Conservation (phyloP, 2,888 invertebrate genomes). For the Philonicus albiceps region DNA sequence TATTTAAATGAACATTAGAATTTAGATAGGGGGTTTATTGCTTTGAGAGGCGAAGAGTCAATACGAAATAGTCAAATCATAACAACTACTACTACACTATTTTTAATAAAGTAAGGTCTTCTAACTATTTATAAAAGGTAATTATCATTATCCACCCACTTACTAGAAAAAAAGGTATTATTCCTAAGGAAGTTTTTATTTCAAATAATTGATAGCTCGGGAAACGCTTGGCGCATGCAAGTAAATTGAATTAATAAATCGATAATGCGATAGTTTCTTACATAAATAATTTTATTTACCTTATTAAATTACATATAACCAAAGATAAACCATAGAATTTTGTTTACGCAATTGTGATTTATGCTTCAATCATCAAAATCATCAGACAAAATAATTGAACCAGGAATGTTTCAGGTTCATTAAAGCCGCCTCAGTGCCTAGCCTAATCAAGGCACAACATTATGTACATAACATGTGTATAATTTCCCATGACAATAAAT, state of each 20-base stretch:
- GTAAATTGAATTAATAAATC: not conserved
- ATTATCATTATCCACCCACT: no score
- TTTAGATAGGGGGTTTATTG: no score
- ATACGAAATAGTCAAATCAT: no score
- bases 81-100: no score
- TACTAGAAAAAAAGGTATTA: no score
- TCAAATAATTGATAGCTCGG: no score
- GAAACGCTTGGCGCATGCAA: no score
- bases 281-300: not conserved
- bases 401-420: not conserved
- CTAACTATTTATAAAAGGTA: no score
- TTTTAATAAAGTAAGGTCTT: no score
- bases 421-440: not conserved
- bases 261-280: not conserved
- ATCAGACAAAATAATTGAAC: not conserved
- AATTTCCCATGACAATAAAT: not conserved
- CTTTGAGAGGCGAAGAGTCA: no score
- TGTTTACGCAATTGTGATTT: not conserved
- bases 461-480: not conserved
- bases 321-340: not conserved
- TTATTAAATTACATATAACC: not conserved
- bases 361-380: not conserved
- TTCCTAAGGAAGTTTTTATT: not conserved
- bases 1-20: no score
- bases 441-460: not conserved